phyloP scores from a whole-genome alignment of 2,113 vertebrate species.

The Pimephales promelas region DNA sequence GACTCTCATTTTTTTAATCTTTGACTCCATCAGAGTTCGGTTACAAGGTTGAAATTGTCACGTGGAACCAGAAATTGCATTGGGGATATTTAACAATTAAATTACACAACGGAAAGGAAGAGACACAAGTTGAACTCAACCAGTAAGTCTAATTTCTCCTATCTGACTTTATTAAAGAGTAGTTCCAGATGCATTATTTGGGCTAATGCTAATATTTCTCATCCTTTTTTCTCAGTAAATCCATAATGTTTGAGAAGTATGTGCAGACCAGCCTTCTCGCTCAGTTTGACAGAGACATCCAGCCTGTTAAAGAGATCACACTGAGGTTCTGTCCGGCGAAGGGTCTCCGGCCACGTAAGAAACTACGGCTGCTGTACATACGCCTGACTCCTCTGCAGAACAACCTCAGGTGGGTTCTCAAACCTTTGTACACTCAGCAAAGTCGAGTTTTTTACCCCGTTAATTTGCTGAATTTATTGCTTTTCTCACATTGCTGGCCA shows the following conservation, averaged over 20 bases:
- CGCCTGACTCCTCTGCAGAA: slow-evolving; percentile 74
- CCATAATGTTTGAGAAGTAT: slow-evolving; percentile 78
- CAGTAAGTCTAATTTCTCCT: slow-evolving; percentile 64
- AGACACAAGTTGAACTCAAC: slow-evolving; percentile 67
- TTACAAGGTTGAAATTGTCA: slow-evolving; percentile 84
- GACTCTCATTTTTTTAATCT: slow-evolving; percentile 21
- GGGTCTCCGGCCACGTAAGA: slow-evolving; percentile 76
- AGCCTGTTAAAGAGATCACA: slow-evolving; percentile 76
- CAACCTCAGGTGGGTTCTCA: slow-evolving; percentile 73
- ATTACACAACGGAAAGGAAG: slow-evolving; percentile 69
- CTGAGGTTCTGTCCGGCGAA: slow-evolving; percentile 81
- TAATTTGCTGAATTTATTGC: no score
- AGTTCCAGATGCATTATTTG: neutral
- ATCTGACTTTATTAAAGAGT: neutral
- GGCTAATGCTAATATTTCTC: neutral
- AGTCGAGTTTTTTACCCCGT: no score
- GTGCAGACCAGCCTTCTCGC: slow-evolving; percentile 78
- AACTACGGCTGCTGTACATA: slow-evolving; percentile 84
- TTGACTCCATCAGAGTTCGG: slow-evolving; percentile 74
- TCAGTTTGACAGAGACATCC: slow-evolving; percentile 81
- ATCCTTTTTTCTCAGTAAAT: slow-evolving; percentile 72
- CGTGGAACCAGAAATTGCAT: slow-evolving; percentile 80
- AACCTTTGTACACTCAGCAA: neutral
- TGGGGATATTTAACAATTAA: slow-evolving; percentile 83
- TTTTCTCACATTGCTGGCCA: no score